Evolutionary conservation across 53 echinoderm and acorn worm genomes (phyloP).

Genomic region (Echinometra lucunter): DNA sequence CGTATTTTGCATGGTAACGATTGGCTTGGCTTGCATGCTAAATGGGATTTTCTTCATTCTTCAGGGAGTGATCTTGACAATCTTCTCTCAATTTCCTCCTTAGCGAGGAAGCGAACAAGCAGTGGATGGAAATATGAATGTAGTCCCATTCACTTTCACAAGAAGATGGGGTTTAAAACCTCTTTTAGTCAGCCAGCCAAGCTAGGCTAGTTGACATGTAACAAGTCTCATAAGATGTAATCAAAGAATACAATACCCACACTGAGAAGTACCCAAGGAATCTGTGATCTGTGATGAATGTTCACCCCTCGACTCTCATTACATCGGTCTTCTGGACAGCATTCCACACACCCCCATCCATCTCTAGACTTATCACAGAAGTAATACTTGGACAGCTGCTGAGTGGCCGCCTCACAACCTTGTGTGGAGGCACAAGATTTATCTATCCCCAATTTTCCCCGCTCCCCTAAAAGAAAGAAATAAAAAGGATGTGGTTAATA

Average conservation of each 20-base stretch:
- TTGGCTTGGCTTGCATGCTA: background rate
- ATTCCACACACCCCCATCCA: slow-evolving; percentile 91
- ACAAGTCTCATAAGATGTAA: background rate
- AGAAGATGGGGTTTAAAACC: background rate
- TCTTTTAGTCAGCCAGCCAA: background rate
- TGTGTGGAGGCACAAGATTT: slow-evolving; percentile 84
- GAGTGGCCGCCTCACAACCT: slow-evolving; percentile 80
- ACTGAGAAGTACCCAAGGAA: background rate
- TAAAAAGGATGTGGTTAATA: background rate
- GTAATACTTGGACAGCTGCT: slow-evolving; percentile 86
- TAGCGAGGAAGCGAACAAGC: too few species aligned
- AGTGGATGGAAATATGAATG: too few species aligned
- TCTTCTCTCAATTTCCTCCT: too few species aligned
- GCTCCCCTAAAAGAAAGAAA: slow-evolving; percentile 66
- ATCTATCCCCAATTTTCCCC: slow-evolving; percentile 90
- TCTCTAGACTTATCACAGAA: slow-evolving; percentile 82
- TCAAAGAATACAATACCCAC: background rate
- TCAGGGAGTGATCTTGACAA: background rate
- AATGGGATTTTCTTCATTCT: background rate
- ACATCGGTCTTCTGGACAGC: slow-evolving; percentile 86
- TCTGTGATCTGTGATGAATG: background rate
- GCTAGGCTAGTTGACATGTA: background rate
- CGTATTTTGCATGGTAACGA: background rate
- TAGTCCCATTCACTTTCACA: background rate
- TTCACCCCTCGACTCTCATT: slow-evolving; percentile 74